Evolutionary conservation across 2,888 invertebrate species (phyloP), one percentile per base, ranked within the genome.

Genomic region (Venusia cambrica): DNA sequence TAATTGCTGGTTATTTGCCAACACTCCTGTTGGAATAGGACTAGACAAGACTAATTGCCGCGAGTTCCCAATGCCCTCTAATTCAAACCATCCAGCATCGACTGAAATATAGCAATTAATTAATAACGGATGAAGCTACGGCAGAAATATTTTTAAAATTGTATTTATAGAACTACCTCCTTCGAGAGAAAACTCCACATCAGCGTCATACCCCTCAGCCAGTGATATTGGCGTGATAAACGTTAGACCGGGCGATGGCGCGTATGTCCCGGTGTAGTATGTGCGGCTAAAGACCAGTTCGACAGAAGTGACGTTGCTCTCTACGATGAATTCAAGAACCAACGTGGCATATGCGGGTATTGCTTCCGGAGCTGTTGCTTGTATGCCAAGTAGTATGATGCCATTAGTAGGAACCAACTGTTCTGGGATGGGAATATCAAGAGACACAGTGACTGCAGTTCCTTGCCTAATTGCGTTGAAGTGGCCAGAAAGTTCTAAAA

Each of bases 221-320:
- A 64, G 26, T 0, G 46, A 36, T 8, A 65, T 53, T 0, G 38
- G 26, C 4, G 41, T 35, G 1, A 37, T 31, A 12, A 60, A 44
- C 1, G 24, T 16, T 2, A 62, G 42, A 1, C 51, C 55, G 5
- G 1, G 30, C 2, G 14, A 13, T 4, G 36, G 37, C 4, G 45
- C 39, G 29, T 49, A 62, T 2, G 45, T 37, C n/a, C 62, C 62
- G 4, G 49, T 54, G 31, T 64, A 66, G 36, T 47, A 60, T 3
- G 49, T 21, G 15, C 54, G 51, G 9, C 30, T 20, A 22, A 42
- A 42, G 8, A 38, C 28, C 4, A 38, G 30, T 16, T 42, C 34
- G 4, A 24, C 20, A 3, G 27, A 3, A 4, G 19, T 2, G 3
- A 8, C n/a, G 5, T 29, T 12, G 0, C 46, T 44, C 0, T 50